These are phyloP conservation scores for Boleophthalmus pectinirostris DNA, from an alignment of 2,113 vertebrate species.

Conservation along the genomic window DNA sequence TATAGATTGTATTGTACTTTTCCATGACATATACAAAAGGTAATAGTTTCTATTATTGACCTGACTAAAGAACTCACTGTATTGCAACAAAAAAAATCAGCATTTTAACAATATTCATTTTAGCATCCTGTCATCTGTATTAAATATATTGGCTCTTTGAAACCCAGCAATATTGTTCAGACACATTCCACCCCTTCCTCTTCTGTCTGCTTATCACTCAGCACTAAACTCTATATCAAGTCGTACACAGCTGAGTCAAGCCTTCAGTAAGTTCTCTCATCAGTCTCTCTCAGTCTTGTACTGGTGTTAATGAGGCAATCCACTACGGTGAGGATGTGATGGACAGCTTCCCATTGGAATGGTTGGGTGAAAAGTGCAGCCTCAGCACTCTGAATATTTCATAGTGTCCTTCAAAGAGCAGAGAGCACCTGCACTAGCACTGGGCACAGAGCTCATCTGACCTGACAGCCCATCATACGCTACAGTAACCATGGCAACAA, in stretches of 20 bases:
- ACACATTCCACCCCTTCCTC: background rate
- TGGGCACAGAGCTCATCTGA: slow-evolving; percentile 21
- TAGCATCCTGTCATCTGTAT: too few species aligned
- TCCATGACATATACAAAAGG: too few species aligned
- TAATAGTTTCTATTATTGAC: too few species aligned
- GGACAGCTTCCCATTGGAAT: slow-evolving; percentile 23
- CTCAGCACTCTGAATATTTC: slow-evolving; percentile 65
- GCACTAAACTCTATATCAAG: slow-evolving; percentile 8
- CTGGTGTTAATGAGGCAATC: slow-evolving; percentile 37
- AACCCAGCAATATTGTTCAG: background rate
- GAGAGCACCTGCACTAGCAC: slow-evolving; percentile 15
- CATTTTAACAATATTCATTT: too few species aligned
- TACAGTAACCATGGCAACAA: background rate
- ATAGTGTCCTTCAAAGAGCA: slow-evolving; percentile 55
- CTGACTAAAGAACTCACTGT: too few species aligned
- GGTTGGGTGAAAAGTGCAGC: slow-evolving; percentile 24
- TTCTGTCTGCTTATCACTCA: slow-evolving; percentile 4
- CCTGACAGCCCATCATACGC: slow-evolving; percentile 47
- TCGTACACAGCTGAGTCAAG: background rate
- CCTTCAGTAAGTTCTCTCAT: slow-evolving; percentile 35
- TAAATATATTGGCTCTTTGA: background rate
- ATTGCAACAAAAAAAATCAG: too few species aligned
- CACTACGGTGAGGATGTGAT: slow-evolving; percentile 7
- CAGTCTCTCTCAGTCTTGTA: slow-evolving; percentile 28
- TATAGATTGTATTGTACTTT: too few species aligned